A percentile compares a stretch with the other conserved stretches of the same genome.
These are phyloP conservation scores for Cataglyphis altisquamis DNA, from an alignment of 2,888 invertebrate species.

Conservation along the genomic window DNA sequence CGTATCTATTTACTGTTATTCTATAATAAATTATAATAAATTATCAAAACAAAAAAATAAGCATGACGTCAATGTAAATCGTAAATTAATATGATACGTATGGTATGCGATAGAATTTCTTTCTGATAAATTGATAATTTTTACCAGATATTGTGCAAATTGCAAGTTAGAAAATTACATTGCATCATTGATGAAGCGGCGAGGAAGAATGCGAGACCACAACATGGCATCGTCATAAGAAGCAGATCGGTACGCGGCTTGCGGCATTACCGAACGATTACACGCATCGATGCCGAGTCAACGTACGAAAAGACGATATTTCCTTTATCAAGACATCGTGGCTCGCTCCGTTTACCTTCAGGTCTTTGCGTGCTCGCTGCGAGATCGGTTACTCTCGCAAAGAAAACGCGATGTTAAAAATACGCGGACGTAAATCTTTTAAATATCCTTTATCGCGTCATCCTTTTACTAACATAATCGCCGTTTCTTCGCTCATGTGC, in stretches of 20 bases:
- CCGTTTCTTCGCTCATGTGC: background rate
- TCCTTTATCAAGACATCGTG: constrained; percentile 49
- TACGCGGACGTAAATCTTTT: constrained; percentile 22
- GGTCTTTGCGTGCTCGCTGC: constrained; percentile 31
- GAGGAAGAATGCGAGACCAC: constrained; percentile 46
- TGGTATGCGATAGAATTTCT: background rate
- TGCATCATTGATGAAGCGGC: constrained; percentile 47
- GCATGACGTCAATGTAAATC: background rate
- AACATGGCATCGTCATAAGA: constrained; percentile 49
- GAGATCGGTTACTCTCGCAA: constrained; percentile 18
- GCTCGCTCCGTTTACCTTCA: constrained; percentile 37
- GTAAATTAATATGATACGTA: background rate
- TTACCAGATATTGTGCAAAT: background rate
- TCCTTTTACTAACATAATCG: background rate
- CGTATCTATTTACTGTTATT: background rate
- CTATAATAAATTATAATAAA: background rate
- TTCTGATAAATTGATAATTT: background rate
- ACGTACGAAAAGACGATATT: constrained; percentile 52
- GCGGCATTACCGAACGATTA: constrained; percentile 55
- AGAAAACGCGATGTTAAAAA: constrained; percentile 24
- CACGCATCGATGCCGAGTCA: constrained; percentile 55
- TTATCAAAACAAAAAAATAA: background rate
- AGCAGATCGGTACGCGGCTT: constrained; percentile 48
- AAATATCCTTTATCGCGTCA: background rate
- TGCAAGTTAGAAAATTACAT: constrained; percentile 34